phyloP scores from a whole-genome alignment of 2,797 vertebrate genomes.

The Pampus argenteus region DNA sequence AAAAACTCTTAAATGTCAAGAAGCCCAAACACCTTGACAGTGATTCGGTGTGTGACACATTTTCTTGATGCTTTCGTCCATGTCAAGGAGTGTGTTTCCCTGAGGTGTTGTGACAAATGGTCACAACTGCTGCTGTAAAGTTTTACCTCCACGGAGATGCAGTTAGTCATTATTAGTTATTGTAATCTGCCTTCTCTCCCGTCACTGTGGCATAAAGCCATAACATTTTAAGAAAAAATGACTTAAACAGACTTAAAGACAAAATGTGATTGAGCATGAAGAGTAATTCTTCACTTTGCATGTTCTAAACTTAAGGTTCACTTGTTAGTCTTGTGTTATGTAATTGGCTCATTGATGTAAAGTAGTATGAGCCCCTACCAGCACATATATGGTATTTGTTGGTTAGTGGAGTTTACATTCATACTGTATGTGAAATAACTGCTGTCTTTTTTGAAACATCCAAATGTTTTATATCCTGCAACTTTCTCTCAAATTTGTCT shows the following conservation, averaged over 20 bases:
- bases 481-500: neutral
- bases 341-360: neutral
- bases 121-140: constrained; percentile 4
- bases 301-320: too few species aligned
- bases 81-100: constrained; percentile 10
- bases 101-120: neutral
- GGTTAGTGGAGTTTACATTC: too few species aligned
- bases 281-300: neutral
- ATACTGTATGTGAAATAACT: too few species aligned
- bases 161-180: neutral
- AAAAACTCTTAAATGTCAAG: constrained; percentile 21
- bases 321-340: too few species aligned
- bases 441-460: neutral
- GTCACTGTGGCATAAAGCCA: neutral
- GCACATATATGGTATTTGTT: too few species aligned
- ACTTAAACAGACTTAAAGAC: neutral
- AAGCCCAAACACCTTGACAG: constrained; percentile 16
- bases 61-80: neutral
- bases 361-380: too few species aligned
- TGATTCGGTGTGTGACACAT: constrained; percentile 20
- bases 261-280: neutral
- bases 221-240: neutral
- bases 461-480: neutral
- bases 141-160: neutral
- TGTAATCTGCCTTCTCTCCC: neutral